Evolutionary conservation across 1,140 invertebrate genomes (phyloP), one percentile per base, ranked within the genome.

Genomic region (Cheumatopsyche charites): DNA sequence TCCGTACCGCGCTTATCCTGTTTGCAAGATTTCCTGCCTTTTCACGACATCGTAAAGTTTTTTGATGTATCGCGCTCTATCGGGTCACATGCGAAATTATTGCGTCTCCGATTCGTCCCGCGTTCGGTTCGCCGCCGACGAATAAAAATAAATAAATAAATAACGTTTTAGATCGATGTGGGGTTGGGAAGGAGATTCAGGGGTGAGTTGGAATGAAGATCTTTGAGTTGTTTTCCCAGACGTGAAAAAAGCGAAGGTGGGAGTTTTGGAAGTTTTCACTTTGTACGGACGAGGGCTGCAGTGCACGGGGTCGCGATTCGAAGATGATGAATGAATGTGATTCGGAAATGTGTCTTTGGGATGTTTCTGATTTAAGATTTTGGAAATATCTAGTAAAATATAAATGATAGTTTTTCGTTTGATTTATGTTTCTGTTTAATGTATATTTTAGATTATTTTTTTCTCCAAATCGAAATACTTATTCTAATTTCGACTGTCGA

Each of bases 31-130:
- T 75, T 75, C 71, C 70, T 42, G 67, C 52, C 74, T 72, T 75
- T 73, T 75, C 71, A 68, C 62, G 71, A 73, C 66, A 69, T 73
- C 74, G 63, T 76, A 76, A 76, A 76, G 63, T 76, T 76, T 76
- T 76, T 73, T 76, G 74, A 76, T 76, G 72, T 76, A 76, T 76
- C 74, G 74, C 70, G 72, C 71, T 72, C 66, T 76, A 76, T 76
- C 72, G 74, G 29, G 74, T 69, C 72, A 76, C 72, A 76, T 70
- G 73, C 72, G 72, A 76, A 76, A 76, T 73, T 73, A 76, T 69
- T 45, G 55, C 61, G 13, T 25, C 17, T 13, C n/a, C 55, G n/a
- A 36, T 15, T n/a, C 63, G 41, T 47, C 26, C 52, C 58, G 4
- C 12, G 5, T 25, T 58, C 65, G 25, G 25, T 52, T 29, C 23